These are phyloP conservation scores for Nasua narica DNA, from an alignment of 2,797 vertebrate species.

Conservation along the genomic window DNA sequence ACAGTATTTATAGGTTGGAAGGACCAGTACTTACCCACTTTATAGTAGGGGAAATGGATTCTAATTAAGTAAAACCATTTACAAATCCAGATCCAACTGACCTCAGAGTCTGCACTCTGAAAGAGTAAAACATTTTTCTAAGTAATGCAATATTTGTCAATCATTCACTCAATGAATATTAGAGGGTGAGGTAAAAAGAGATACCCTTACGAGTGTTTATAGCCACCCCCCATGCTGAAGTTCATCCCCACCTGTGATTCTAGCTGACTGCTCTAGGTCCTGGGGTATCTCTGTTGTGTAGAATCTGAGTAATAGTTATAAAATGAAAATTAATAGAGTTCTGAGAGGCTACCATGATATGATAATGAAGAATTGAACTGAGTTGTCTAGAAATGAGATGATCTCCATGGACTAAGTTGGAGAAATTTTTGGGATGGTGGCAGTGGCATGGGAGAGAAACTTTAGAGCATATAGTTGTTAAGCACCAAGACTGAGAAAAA, in stretches of 20 bases:
- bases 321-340: neutral
- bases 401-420: neutral
- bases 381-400: neutral
- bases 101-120: neutral
- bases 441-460: neutral
- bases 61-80: neutral
- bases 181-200: neutral
- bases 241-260: neutral
- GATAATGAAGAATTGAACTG: accelerated
- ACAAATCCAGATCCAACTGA: neutral
- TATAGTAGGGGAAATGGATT: neutral
- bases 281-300: neutral
- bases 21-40: neutral
- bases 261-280: neutral
- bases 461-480: neutral
- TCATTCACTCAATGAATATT: neutral
- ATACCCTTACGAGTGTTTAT: neutral
- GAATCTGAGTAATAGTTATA: neutral
- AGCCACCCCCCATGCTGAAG: neutral
- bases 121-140: neutral
- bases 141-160: neutral
- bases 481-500: neutral
- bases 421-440: neutral
- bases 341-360: neutral
- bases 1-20: neutral